A percentile compares a stretch with the other conserved stretches of the same genome.
phyloP scores from a whole-genome alignment of 1,140 invertebrate species.

The Mamestra configurata region DNA sequence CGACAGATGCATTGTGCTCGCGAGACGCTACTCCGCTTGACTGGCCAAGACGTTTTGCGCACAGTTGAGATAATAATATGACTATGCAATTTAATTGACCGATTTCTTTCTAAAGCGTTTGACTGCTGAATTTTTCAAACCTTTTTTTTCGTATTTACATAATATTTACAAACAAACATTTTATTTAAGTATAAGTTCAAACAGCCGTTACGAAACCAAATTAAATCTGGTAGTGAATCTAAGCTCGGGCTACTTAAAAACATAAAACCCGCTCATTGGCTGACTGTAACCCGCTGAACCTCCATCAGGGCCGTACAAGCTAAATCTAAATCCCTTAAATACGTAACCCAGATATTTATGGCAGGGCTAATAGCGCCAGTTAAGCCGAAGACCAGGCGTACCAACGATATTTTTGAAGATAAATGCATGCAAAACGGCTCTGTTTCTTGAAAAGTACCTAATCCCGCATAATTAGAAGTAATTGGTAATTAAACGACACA shows the following conservation, averaged over 20 bases:
- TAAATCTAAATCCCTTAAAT: constrained; percentile 84
- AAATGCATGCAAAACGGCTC: constrained; percentile 37
- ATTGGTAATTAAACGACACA: constrained; percentile 32
- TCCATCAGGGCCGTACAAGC: constrained; percentile 80
- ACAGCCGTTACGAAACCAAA: background rate
- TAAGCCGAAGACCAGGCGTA: constrained; percentile 66
- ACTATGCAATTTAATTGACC: constrained; percentile 31
- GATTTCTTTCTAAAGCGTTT: background rate
- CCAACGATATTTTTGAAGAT: constrained; percentile 49
- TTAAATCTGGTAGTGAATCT: constrained; percentile 32
- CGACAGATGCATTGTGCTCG: constrained; percentile 55
- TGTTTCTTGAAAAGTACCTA: constrained; percentile 39
- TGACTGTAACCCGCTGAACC: constrained; percentile 71
- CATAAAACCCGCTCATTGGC: constrained; percentile 59
- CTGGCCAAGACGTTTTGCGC: constrained; percentile 49
- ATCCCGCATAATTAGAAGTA: constrained; percentile 37
- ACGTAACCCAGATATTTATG: constrained; percentile 84
- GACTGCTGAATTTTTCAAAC: background rate
- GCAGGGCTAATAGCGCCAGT: constrained; percentile 79
- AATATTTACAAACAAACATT: too few relatives aligned
- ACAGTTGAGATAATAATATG: constrained; percentile 32
- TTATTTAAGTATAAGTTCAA: background rate
- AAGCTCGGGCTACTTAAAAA: constrained; percentile 55
- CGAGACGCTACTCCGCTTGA: constrained; percentile 42
- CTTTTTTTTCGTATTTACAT: too few relatives aligned